Percentiles rank a stretch among this genome's conserved stretches.
Evolutionary conservation across 2,797 vertebrate genomes (phyloP).

Genomic region (Syndactyla subalaris): DNA sequence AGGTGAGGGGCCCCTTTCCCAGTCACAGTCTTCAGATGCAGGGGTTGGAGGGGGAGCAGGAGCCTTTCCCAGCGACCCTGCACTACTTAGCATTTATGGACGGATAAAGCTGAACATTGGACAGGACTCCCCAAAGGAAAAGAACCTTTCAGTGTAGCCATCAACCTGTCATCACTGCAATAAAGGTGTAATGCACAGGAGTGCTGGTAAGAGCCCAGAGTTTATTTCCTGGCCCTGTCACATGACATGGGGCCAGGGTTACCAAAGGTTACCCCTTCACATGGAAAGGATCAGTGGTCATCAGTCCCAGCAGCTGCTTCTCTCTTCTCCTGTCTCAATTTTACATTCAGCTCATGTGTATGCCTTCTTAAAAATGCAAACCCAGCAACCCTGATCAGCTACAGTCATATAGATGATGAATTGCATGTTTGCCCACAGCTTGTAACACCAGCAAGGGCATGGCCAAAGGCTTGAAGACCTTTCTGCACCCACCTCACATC

Average conservation of each 20-base stretch:
- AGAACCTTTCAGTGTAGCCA: conserved; percentile 75
- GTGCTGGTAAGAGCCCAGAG: conserved; percentile 50
- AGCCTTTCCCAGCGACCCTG: conserved; percentile 59
- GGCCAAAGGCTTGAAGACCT: background rate
- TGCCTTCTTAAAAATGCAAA: background rate
- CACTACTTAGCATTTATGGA: conserved; percentile 67
- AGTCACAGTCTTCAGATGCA: background rate
- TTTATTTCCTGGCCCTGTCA: conserved; percentile 63
- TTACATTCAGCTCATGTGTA: background rate
- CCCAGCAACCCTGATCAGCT: background rate
- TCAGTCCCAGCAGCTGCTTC: background rate
- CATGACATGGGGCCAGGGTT: conserved; percentile 52
- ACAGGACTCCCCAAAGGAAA: conserved; percentile 75
- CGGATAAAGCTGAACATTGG: conserved; percentile 57
- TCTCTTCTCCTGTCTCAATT: background rate
- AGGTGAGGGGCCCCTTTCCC: conserved; percentile 26
- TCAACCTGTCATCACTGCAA: conserved; percentile 79
- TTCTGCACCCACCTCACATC: background rate
- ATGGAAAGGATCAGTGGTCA: conserved; percentile 50
- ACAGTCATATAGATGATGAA: background rate
- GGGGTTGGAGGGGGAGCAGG: background rate
- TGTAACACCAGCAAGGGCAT: accelerated
- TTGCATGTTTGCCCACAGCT: background rate
- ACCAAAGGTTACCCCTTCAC: conserved; percentile 49
- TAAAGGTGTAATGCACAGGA: conserved; percentile 70